Conservation (phyloP, 2,113 vertebrate species). For the Nibea coibor region DNA sequence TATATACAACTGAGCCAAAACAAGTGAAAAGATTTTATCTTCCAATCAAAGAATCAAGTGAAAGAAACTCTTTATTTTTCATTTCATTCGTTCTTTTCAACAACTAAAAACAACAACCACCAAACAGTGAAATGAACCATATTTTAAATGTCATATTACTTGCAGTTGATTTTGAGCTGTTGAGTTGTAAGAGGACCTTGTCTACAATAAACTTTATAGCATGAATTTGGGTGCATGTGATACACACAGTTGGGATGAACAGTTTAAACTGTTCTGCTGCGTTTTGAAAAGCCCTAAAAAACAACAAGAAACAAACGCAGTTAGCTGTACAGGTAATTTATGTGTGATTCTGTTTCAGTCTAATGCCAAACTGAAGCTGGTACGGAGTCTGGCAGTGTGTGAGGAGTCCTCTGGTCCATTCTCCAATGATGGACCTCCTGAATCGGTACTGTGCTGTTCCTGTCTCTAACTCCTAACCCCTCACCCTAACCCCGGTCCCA, state of each 20-base stretch:
- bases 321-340: constrained; percentile 15
- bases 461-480: constrained; percentile 29
- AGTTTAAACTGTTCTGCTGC: neutral
- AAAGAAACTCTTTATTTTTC: neutral
- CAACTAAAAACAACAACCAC: no score
- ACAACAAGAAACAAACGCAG: neutral
- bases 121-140: neutral
- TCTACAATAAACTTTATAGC: neutral
- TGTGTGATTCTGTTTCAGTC: constrained; percentile 84
- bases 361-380: constrained; percentile 97
- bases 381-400: constrained; percentile 97
- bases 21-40: neutral
- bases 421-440: constrained; percentile 88
- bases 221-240: neutral
- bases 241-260: neutral
- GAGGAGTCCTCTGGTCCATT: constrained; percentile 94
- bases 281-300: neutral
- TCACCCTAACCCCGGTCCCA: neutral
- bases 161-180: neutral
- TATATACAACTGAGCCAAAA: no score
- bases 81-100: no score
- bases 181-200: neutral
- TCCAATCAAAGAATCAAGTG: neutral
- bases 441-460: constrained; percentile 81
- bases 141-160: neutral